phyloP scores from a whole-genome alignment of 2,888 invertebrate genomes.

The Tenthredo distinguenda region DNA sequence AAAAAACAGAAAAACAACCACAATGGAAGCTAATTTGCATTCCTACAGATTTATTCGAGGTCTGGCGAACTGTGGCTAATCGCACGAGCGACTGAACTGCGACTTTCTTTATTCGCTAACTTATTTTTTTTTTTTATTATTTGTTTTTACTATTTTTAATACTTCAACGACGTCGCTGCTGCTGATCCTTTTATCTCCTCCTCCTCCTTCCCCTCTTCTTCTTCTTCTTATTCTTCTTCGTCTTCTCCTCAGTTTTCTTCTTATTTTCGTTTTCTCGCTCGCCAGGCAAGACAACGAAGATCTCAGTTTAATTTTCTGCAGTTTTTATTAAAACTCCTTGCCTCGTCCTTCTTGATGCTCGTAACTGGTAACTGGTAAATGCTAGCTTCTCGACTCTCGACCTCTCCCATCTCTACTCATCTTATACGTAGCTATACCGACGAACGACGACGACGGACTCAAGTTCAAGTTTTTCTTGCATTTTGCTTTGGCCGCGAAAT shows the following conservation, averaged over 20 bases:
- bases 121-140: not conserved
- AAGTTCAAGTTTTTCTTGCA: slow-evolving; percentile 45
- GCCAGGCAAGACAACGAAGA: not conserved
- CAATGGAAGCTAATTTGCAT: not conserved
- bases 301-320: slow-evolving; percentile 17
- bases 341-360: not conserved
- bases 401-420: not conserved
- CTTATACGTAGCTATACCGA: not conserved
- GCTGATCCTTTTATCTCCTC: not conserved
- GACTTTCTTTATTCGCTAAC: not conserved
- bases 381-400: not conserved
- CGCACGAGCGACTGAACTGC: not conserved
- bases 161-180: not conserved
- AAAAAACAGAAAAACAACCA: not conserved
- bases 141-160: not conserved
- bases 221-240: slow-evolving; percentile 21
- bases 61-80: not conserved
- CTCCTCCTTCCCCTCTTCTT: not conserved
- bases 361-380: not conserved
- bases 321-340: slow-evolving; percentile 40
- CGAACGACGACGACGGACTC: not conserved
- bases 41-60: slow-evolving; percentile 7
- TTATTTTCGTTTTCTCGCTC: not conserved
- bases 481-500: slow-evolving; percentile 34
- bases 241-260: slow-evolving; percentile 37